Base-by-base conservation (phyloP, 2,888 invertebrate genomes). In the Plebejus anna region DNA sequence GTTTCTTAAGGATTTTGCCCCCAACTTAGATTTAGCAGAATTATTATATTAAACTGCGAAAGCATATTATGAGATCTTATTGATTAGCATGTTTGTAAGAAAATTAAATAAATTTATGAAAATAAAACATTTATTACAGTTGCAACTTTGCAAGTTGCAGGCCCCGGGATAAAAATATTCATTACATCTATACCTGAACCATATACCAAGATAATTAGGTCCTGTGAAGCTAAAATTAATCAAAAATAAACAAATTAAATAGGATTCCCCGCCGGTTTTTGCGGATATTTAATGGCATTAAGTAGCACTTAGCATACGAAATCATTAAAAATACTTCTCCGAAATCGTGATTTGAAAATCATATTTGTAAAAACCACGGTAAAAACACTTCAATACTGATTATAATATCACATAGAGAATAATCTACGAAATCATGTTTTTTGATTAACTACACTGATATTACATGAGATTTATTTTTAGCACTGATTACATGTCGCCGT, bases 341-440 rank as follows among this genome's bases (percentile, higher is more conserved):
- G 72, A 72, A 47, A 11, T 72, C 72, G 47, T 42, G 47, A 72
- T 72, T 72, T 47, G 47, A 72, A 71, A 72, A 72, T 72, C 47
- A 28, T 28, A 72, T 47, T 73, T 73, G 55, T 6, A 73, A 51
- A 73, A 73, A 73, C 51, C 47, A 13, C 13, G 6, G 32, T 32
- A 55, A 73, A 73, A 73, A 73, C 47, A 51, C 38, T 5, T 73
- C 51, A 73, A 73, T 73, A 28, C 47, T 72, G 51, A 51, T 73
- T 51, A n/a, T n/a, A 73, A 51, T 73, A 73, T 22, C 28, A 36
- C 28, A 47, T 72, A 72, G 28, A 73, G 51, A 51, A 73, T 55
- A 51, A 55, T 73, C 51, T 73, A 47, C 32, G 73, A 51, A 73
- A 73, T 73, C 51, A 73, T 73, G 73, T 73, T 73, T 73, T 55